These are phyloP conservation scores for Macrosteles quadrilineatus DNA, from an alignment of 1,140 invertebrate species.

Conservation along the genomic window DNA sequence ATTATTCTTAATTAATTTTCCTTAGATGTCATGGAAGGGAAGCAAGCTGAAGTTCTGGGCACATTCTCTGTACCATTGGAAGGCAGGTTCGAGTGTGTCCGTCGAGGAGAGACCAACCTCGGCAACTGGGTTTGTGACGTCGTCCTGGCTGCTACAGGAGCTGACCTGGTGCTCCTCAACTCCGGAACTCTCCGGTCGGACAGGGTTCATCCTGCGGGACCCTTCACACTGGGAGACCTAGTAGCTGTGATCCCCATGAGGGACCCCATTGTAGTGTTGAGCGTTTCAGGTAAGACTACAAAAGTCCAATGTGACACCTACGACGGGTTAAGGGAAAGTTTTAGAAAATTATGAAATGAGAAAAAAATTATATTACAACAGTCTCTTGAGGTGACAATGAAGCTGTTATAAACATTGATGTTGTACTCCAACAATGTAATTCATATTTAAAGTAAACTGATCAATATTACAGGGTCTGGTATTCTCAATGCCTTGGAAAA, in stretches of 20 bases:
- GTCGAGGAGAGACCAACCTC: conserved; percentile 83
- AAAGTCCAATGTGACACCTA: conserved; percentile 27
- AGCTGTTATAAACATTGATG: no score
- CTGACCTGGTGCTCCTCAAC: conserved; percentile 83
- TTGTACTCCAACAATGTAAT: no score
- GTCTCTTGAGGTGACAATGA: no score
- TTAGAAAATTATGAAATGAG: no score
- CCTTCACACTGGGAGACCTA: conserved; percentile 81
- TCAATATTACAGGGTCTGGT: conserved; percentile 64
- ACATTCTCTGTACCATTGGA: conserved; percentile 80
- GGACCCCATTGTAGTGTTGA: conserved; percentile 77
- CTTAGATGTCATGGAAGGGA: conserved; percentile 72
- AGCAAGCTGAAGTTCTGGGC: conserved; percentile 81
- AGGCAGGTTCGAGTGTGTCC: conserved; percentile 75
- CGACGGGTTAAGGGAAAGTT: no score
- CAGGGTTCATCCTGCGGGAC: conserved; percentile 70
- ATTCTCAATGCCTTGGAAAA: conserved; percentile 80
- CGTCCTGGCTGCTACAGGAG: conserved; percentile 76
- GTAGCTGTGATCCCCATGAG: conserved; percentile 81
- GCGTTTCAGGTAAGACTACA: conserved; percentile 52
- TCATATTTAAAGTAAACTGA: no score
- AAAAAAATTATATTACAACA: no score
- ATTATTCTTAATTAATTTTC: no score
- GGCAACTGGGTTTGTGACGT: conserved; percentile 89
- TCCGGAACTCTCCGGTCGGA: conserved; percentile 85